Base-by-base conservation (phyloP, 2,888 invertebrate species). In the Ethmia dodecea region DNA sequence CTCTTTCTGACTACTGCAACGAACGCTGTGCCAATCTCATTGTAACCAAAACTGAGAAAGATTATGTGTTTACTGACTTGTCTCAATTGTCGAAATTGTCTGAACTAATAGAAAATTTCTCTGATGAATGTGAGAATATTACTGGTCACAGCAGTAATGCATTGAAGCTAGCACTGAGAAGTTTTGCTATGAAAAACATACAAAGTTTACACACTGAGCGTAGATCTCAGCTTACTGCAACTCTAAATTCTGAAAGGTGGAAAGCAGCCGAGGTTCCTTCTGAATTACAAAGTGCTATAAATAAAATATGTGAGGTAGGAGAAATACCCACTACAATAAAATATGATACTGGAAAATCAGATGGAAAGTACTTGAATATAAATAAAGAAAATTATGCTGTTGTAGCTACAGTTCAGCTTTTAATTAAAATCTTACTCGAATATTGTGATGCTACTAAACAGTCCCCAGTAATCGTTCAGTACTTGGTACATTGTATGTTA, bases 211-310 rank as follows among this genome's bases (percentile, higher is more conserved):
- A 99, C 74, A 89, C 91, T 25, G 96, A 97, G 60, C 89, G 95
- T 28, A 94, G 95, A 73, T 91, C 90, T 33, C 96, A 97, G 73
- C 80, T 99, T 34, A 93, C 93, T 26, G 74, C 94, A 42, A 89
- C 97, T 22, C 84, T 99, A 28, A 98, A 98, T 66, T 91, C 91
- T 43, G 99, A 99, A 74, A 88, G 94, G 40, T 99, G 99, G 99
- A 96, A 94, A 61, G 91, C 93, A 52, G 94, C 96, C 3, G 96
- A 97, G 58, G 95, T 98, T 32, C 95, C 97, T 0, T 87, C 88
- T 47, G 95, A 96, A 65, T 93, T 98, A 67, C 98, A 99, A 78
- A 88, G 90, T 50, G 88, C 97, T 40, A 92, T 97, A 20, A 90
- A 92, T 66, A 89, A 90, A 51, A 91, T 95, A 57, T 84, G 83